phyloP scores from a whole-genome alignment of 2,797 vertebrate species.

The Hippoglossus hippoglossus region DNA sequence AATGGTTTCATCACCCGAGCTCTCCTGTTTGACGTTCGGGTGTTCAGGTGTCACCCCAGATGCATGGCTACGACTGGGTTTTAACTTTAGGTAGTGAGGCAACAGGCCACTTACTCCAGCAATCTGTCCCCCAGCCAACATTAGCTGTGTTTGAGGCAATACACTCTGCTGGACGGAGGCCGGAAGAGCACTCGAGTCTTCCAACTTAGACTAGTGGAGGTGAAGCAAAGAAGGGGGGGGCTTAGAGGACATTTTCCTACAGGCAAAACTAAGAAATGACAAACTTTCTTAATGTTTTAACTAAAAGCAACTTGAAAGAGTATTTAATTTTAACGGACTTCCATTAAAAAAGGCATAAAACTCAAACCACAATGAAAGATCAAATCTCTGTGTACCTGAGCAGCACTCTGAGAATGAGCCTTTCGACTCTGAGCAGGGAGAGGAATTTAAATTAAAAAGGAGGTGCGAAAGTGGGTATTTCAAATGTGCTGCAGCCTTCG shows the following conservation, averaged over 20 bases:
- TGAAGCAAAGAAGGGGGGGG: slow-evolving; percentile 76
- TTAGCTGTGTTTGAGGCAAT: slow-evolving; percentile 95
- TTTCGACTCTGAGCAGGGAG: slow-evolving; percentile 50
- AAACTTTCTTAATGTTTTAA: slow-evolving; percentile 7
- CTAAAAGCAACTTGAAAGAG: slow-evolving; percentile 12
- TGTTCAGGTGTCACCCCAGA: slow-evolving; percentile 39
- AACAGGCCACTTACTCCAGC: slow-evolving; percentile 92
- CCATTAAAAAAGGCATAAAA: slow-evolving; percentile 4
- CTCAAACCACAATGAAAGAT: slow-evolving; percentile 18
- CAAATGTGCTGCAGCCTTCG: slow-evolving; percentile 83
- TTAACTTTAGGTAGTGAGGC: slow-evolving; percentile 57
- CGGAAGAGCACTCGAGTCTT: slow-evolving; percentile 91
- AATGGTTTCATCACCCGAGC: slow-evolving; percentile 25
- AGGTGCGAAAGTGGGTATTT: slow-evolving; percentile 74
- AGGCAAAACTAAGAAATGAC: slow-evolving; percentile 22
- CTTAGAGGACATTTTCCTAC: slow-evolving; percentile 55
- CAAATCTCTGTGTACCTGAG: slow-evolving; percentile 35
- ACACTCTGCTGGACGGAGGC: slow-evolving; percentile 93
- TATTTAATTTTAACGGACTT: slow-evolving; percentile 17
- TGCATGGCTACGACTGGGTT: slow-evolving; percentile 39
- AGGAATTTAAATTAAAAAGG: slow-evolving; percentile 68
- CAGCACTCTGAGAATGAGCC: slow-evolving; percentile 42
- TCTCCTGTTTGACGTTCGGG: slow-evolving; percentile 31
- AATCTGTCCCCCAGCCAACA: slow-evolving; percentile 98
- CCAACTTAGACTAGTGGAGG: slow-evolving; percentile 91